Conservation (phyloP, 2,113 vertebrate genomes). For the Prochilodus magdalenae region DNA sequence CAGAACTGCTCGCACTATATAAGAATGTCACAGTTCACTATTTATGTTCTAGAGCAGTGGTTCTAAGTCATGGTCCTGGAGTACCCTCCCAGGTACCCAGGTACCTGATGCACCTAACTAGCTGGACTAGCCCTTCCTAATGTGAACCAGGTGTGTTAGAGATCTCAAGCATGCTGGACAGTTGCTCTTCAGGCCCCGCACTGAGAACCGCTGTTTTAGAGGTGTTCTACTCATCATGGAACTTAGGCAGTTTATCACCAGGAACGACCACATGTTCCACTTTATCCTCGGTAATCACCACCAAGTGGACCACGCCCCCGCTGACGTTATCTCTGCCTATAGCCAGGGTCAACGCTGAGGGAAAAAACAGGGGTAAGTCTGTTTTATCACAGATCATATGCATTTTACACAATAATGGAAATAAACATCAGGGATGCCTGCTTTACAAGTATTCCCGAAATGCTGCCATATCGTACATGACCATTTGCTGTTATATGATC, state of each 20-base stretch:
- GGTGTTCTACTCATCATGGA: conserved; percentile 66
- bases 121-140: no score
- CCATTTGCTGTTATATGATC: no score
- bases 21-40: not conserved
- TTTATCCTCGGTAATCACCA: conserved; percentile 69
- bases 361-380: not conserved
- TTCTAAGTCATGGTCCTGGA: no score
- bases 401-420: not conserved
- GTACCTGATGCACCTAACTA: no score
- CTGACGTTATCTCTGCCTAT: conserved; percentile 80
- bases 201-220: not conserved
- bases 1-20: not conserved
- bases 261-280: conserved; percentile 74
- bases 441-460: no score
- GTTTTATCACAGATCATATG: not conserved
- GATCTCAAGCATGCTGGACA: not conserved
- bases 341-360: conserved; percentile 74
- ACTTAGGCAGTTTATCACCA: conserved; percentile 74
- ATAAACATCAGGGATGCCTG: not conserved
- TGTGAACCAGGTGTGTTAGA: no score
- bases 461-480: no score
- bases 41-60: not conserved
- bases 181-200: not conserved
- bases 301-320: conserved; percentile 75
- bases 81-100: no score